phyloP scores from a whole-genome alignment of 2,888 invertebrate genomes.

The Camponotus fellah region DNA sequence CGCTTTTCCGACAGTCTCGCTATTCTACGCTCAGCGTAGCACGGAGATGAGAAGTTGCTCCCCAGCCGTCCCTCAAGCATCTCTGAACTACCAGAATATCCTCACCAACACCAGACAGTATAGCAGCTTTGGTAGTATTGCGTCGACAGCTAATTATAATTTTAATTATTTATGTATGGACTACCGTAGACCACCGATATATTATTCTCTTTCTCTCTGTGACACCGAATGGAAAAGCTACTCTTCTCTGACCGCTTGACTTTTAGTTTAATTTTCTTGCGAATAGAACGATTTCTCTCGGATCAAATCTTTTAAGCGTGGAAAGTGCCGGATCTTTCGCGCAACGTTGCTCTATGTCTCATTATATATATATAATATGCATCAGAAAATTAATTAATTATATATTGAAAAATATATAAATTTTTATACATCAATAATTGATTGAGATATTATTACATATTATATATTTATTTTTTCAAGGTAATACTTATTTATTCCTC shows the following conservation, averaged over 20 bases:
- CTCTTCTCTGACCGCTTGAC: slow-evolving; percentile 63
- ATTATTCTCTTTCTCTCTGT: slow-evolving; percentile 64
- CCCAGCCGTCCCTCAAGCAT: slow-evolving; percentile 87
- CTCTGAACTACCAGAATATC: slow-evolving; percentile 84
- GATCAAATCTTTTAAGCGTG: slow-evolving; percentile 49
- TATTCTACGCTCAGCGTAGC: slow-evolving; percentile 82
- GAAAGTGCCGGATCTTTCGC: slow-evolving; percentile 53
- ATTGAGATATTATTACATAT: not conserved
- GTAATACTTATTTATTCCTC: not conserved
- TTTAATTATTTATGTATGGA: slow-evolving; percentile 63
- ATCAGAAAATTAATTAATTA: not conserved
- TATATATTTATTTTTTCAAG: not conserved
- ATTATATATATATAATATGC: not conserved
- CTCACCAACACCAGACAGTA: slow-evolving; percentile 93
- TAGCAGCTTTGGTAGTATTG: slow-evolving; percentile 98
- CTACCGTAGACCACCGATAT: slow-evolving; percentile 62
- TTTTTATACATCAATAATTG: not conserved
- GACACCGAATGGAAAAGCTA: slow-evolving; percentile 69
- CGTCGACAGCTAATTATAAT: slow-evolving; percentile 88
- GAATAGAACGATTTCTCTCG: slow-evolving; percentile 63
- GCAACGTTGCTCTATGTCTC: slow-evolving; percentile 40
- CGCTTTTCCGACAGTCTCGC: slow-evolving; percentile 80
- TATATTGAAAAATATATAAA: not conserved
- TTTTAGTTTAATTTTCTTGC: slow-evolving; percentile 64
- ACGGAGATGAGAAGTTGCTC: slow-evolving; percentile 85